Conservation (phyloP, 1,140 invertebrate genomes). For the Eumaeus atala region DNA sequence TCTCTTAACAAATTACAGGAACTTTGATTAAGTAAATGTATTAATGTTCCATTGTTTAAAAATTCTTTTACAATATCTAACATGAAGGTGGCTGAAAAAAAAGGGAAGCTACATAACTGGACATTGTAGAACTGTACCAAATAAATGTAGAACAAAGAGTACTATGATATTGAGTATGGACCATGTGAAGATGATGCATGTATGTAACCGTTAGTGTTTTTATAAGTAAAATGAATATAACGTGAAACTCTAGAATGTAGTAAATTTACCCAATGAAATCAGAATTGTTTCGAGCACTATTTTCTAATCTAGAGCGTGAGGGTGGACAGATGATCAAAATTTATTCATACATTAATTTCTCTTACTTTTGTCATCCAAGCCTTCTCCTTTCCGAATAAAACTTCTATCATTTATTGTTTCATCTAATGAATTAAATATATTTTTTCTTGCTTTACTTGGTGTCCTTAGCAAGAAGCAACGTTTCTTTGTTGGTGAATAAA, state of each 20-base stretch:
- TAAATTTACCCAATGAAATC: no score
- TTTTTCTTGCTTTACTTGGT: conserved; percentile 32
- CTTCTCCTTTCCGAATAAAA: conserved; percentile 23
- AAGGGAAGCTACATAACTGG: neutral
- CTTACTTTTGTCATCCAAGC: conserved; percentile 56
- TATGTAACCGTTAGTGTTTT: no score
- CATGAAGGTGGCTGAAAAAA: conserved; percentile 42
- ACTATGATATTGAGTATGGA: no score
- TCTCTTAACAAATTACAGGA: conserved; percentile 31
- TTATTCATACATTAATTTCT: neutral
- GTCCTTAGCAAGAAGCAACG: conserved; percentile 25
- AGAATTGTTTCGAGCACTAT: no score
- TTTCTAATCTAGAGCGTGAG: no score
- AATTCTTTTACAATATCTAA: conserved; percentile 41
- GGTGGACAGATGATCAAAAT: no score
- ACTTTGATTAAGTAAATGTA: conserved; percentile 28
- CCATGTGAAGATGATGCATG: no score
- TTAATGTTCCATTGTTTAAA: conserved; percentile 31
- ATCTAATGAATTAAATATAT: conserved; percentile 19
- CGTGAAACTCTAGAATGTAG: no score
- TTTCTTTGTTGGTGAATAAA: conserved; percentile 51
- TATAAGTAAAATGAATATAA: no score
- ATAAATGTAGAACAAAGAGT: no score
- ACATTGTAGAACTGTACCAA: no score
- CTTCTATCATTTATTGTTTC: conserved; percentile 13